Evolutionary conservation across 2,888 invertebrate species (phyloP).

Genomic region (Tenthredo notha): DNA sequence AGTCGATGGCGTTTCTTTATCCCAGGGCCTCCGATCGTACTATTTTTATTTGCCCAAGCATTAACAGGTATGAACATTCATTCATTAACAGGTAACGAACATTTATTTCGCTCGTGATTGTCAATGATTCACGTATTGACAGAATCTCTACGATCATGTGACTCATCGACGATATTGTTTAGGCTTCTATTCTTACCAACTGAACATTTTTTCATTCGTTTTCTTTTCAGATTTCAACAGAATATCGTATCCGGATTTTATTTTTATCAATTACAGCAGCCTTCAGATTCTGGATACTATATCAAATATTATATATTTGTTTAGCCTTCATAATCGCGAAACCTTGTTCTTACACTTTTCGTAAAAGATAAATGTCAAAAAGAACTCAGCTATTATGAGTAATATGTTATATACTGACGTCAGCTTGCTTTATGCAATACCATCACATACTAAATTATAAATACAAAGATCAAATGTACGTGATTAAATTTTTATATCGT

Average conservation of each 20-base stretch:
- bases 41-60: conserved; percentile 64
- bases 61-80: conserved; percentile 64
- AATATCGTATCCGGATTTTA: background rate
- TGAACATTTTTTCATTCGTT: background rate
- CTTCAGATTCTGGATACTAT: background rate
- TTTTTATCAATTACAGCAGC: background rate
- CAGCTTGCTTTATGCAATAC: background rate
- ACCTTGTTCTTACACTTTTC: background rate
- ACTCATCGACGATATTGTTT: too few relatives aligned
- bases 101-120: background rate
- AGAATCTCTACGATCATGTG: background rate
- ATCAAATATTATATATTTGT: background rate
- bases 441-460: background rate
- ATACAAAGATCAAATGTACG: background rate
- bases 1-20: conserved; percentile 65
- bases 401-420: background rate
- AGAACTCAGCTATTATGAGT: background rate
- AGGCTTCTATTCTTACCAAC: background rate
- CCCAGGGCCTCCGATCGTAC: conserved; percentile 68
- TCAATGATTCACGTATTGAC: background rate
- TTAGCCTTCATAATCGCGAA: background rate
- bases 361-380: background rate
- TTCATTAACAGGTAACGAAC: too few relatives aligned
- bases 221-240: background rate
- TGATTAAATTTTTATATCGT: background rate